These are phyloP conservation scores for Thomomys bottae DNA, from an alignment of 2,113 vertebrate genomes.

Conservation along the genomic window DNA sequence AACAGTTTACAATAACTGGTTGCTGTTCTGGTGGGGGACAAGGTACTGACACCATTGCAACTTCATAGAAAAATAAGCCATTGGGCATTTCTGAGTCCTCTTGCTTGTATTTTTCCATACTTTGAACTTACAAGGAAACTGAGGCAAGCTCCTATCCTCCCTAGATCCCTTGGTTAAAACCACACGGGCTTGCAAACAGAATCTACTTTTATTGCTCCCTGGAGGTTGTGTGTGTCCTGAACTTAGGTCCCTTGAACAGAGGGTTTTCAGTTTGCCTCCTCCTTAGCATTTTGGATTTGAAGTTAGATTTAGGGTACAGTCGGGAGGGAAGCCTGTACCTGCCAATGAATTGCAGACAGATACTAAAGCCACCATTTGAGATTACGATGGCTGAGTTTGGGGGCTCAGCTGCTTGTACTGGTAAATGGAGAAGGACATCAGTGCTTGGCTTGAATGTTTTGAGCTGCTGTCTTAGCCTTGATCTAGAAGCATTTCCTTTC, in stretches of 20 bases:
- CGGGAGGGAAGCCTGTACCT: constrained; percentile 17
- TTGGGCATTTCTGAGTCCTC: not conserved
- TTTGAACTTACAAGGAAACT: not conserved
- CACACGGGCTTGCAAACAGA: not conserved
- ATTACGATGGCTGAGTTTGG: constrained; percentile 52
- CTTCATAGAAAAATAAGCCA: not conserved
- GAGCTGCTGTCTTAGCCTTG: not conserved
- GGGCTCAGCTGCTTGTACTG: constrained; percentile 42
- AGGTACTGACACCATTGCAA: not conserved
- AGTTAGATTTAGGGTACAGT: not conserved
- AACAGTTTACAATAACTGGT: not conserved
- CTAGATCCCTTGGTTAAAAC: not conserved
- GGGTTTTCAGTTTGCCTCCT: constrained; percentile 47
- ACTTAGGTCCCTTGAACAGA: not conserved
- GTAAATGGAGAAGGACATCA: not conserved
- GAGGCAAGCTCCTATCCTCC: not conserved
- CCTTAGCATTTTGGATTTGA: constrained; percentile 43
- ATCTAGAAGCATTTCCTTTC: not conserved
- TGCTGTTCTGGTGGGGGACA: not conserved
- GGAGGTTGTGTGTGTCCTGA: not conserved
- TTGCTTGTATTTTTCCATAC: constrained; percentile 16
- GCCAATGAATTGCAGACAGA: constrained; percentile 60
- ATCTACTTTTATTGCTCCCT: not conserved
- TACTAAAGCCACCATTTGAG: constrained; percentile 46
- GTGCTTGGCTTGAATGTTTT: constrained; percentile 49